These are phyloP conservation scores for Atherinosoma microstoma DNA, from an alignment of 2,797 vertebrate species.

Conservation along the genomic window DNA sequence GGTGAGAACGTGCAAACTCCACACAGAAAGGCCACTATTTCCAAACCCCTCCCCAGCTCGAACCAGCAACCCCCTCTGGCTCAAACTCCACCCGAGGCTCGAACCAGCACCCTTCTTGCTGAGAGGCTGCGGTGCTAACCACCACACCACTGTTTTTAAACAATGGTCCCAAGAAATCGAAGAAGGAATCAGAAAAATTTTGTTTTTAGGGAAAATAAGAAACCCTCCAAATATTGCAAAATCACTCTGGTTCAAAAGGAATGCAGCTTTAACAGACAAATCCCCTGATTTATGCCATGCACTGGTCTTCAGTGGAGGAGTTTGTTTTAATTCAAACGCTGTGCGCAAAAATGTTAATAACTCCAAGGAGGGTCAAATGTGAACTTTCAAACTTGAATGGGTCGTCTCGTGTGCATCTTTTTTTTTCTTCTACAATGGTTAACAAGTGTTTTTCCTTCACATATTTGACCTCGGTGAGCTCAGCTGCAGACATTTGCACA, in stretches of 20 bases:
- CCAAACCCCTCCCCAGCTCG: too few species aligned
- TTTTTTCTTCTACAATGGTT: neutral
- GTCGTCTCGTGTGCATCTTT: neutral
- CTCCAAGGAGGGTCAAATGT: neutral
- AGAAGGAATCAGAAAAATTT: too few species aligned
- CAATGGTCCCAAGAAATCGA: too few species aligned
- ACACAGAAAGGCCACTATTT: too few species aligned
- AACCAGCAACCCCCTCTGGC: too few species aligned
- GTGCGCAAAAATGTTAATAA: neutral
- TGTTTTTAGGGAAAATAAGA: too few species aligned
- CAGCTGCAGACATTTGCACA: conserved; percentile 11
- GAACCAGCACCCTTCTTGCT: too few species aligned
- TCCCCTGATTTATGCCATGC: conserved; percentile 4
- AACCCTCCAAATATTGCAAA: too few species aligned
- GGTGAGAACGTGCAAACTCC: too few species aligned
- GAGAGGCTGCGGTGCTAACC: too few species aligned
- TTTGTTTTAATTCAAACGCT: neutral
- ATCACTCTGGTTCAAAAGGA: neutral
- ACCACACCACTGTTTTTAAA: too few species aligned
- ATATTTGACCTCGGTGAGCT: neutral
- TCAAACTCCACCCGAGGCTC: too few species aligned
- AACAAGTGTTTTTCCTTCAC: neutral
- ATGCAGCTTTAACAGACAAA: neutral
- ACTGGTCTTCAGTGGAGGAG: neutral
- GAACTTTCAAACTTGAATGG: neutral